Evolutionary conservation across 2,797 vertebrate species (phyloP), one percentile per base, ranked within the genome.

Genomic region (Pangasius djambal): DNA sequence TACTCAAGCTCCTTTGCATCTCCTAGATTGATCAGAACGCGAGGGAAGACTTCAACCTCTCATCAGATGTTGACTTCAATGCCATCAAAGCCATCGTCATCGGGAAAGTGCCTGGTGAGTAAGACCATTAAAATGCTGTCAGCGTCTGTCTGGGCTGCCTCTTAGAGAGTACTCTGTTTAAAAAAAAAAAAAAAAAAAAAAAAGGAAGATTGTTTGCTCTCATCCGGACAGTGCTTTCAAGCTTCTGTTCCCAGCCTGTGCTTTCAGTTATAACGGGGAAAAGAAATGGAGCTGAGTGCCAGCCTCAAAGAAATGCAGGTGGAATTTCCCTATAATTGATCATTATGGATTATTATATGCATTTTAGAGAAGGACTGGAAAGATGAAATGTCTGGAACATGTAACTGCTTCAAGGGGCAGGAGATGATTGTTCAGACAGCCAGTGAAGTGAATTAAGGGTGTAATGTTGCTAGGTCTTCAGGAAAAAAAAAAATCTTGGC

Each of bases 71-170:
- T 65, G 97, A 98, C 89, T 97, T 99, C 93, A 97, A 96, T 89
- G 96, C 95, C 87, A 87, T 98, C 92, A 97, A 94, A 88, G 97
- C 95, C 25, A 95, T 99, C 48, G 92, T 96, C 75, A 94, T 99
- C 74, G 98, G 98, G 82, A 97, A 96, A 94, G 94, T 98, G 92
- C 94, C 93, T 82, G 96, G 98, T 99, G 93, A 97, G 97, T 95
- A 75, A 83, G 70, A 83, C 40, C 72, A 61, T 85, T 74, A 74
- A 86, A 75, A 34, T 52, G 83, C 65, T 16, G 13, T 52, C 25
- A 57, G 12, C 9, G 52, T 31, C 67, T 63, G 70, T 87, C 89
- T 86, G 77, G 75, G 78, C 82, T 25, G 31, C 69, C 34, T 74
- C 40, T 86, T 74, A 40, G 69, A 70, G 75, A 88, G 37, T 79